phyloP scores from a whole-genome alignment of 2,797 vertebrate species.

The Galagoides demidoff region DNA sequence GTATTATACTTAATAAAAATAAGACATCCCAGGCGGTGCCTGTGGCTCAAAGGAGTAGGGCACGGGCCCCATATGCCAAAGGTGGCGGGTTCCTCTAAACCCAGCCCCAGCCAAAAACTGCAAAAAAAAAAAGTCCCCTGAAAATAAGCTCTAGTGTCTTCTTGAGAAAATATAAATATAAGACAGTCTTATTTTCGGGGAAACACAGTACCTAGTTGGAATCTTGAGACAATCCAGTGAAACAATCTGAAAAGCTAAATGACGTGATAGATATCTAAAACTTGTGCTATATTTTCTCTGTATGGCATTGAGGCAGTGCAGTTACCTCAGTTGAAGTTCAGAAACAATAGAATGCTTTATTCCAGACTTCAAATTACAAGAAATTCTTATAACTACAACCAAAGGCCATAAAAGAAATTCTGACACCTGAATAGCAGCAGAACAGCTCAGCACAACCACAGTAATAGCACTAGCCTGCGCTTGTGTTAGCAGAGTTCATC shows the following conservation, averaged over 20 bases:
- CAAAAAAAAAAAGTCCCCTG: too few relatives aligned
- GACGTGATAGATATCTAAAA: conserved; percentile 1
- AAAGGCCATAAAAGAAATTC: conserved; percentile 25
- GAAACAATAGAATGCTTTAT: not conserved
- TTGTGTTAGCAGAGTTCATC: conserved; percentile 17
- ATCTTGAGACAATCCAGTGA: not conserved
- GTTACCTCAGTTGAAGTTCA: not conserved
- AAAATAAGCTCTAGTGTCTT: too few relatives aligned
- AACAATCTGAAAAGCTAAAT: not conserved
- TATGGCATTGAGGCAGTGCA: not conserved
- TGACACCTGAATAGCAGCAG: not conserved
- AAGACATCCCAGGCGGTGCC: too few relatives aligned
- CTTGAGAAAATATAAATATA: too few relatives aligned
- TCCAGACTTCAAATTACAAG: conserved; percentile 9
- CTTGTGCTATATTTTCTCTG: not conserved
- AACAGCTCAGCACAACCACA: not conserved
- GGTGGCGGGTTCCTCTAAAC: too few relatives aligned
- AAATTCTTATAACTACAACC: not conserved
- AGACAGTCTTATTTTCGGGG: too few relatives aligned
- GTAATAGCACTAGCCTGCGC: not conserved
- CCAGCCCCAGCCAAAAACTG: too few relatives aligned
- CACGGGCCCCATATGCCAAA: too few relatives aligned
- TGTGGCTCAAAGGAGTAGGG: too few relatives aligned
- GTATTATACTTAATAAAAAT: too few relatives aligned
- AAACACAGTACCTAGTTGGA: not conserved